phyloP scores from a whole-genome alignment of 1,140 invertebrate genomes.

The Achatina immaculata region DNA sequence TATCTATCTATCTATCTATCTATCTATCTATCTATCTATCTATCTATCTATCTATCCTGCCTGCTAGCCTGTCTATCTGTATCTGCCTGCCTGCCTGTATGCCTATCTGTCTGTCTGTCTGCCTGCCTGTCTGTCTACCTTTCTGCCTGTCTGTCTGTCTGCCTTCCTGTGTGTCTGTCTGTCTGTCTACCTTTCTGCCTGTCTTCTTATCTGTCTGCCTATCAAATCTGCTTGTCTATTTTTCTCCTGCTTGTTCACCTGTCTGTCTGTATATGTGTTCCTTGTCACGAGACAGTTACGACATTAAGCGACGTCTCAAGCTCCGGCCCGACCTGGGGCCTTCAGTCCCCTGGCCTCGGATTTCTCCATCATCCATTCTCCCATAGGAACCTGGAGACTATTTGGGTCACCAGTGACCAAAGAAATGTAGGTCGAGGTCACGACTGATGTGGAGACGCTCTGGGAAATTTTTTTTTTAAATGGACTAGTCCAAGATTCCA shows the following conservation, averaged over 20 bases:
- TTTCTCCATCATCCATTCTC: not conserved
- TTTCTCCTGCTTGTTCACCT: not conserved
- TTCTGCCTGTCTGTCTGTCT: not conserved
- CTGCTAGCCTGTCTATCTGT: not conserved
- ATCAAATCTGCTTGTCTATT: not conserved
- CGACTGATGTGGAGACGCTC: not conserved
- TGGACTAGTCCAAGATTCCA: no score
- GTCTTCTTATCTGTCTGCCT: not conserved
- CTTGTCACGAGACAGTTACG: no score
- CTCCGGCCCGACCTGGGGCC: not conserved
- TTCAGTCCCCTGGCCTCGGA: not conserved
- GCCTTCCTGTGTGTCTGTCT: not conserved
- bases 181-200: not conserved
- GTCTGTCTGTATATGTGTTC: not conserved
- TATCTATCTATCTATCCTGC: not conserved
- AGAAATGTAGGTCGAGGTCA: slow-evolving; percentile 16
- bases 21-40: no score
- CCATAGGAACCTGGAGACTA: slow-evolving; percentile 5
- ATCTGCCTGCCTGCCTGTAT: not conserved
- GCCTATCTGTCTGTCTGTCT: not conserved
- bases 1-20: no score
- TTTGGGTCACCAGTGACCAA: slow-evolving; percentile 8
- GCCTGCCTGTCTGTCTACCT: not conserved
- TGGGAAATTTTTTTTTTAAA: no score
- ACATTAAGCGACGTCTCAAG: not conserved